Percentiles rank a stretch among this genome's conserved stretches.
Conservation (phyloP, 2,888 invertebrate genomes). For the Cryptocephalus primarius region DNA sequence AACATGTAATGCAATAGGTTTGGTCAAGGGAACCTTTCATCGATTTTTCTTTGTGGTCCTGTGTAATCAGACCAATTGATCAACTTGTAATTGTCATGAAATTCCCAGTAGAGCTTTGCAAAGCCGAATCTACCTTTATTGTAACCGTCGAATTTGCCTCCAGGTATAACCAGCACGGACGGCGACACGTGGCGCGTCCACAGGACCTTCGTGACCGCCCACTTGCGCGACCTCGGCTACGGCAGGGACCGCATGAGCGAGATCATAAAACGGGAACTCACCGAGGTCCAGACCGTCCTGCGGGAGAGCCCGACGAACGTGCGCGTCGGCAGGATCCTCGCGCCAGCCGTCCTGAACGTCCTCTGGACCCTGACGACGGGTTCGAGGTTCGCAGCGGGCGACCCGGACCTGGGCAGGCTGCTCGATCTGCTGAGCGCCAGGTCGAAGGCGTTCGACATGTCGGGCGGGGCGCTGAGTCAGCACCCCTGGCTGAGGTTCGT, state of each 20-base stretch:
- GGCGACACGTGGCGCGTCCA: slow-evolving; percentile 44
- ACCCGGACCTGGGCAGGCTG: slow-evolving; percentile 35
- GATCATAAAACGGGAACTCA: slow-evolving; percentile 42
- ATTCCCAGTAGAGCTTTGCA: too few species aligned
- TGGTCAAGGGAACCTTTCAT: too few species aligned
- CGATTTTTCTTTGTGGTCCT: too few species aligned
- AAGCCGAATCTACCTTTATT: too few species aligned
- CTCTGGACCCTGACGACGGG: slow-evolving; percentile 51
- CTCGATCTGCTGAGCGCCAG: slow-evolving; percentile 40
- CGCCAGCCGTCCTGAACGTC: slow-evolving; percentile 52
- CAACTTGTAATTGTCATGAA: too few species aligned
- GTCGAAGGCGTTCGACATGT: slow-evolving; percentile 40
- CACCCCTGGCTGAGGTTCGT: slow-evolving; percentile 53
- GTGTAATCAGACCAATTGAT: too few species aligned
- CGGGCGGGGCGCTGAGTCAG: slow-evolving; percentile 40
- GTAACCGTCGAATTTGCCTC: slow-evolving; percentile 4
- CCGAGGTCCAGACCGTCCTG: slow-evolving; percentile 31
- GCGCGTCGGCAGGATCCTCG: slow-evolving; percentile 32
- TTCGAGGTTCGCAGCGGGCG: slow-evolving; percentile 35
- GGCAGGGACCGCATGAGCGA: slow-evolving; percentile 40
- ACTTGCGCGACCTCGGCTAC: slow-evolving; percentile 42
- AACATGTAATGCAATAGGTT: too few species aligned
- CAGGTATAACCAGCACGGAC: slow-evolving; percentile 49
- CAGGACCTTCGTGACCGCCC: slow-evolving; percentile 40
- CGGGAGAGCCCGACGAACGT: slow-evolving; percentile 18